Conservation (phyloP, 2,888 invertebrate genomes). For the Himalopsyche tibetana region DNA sequence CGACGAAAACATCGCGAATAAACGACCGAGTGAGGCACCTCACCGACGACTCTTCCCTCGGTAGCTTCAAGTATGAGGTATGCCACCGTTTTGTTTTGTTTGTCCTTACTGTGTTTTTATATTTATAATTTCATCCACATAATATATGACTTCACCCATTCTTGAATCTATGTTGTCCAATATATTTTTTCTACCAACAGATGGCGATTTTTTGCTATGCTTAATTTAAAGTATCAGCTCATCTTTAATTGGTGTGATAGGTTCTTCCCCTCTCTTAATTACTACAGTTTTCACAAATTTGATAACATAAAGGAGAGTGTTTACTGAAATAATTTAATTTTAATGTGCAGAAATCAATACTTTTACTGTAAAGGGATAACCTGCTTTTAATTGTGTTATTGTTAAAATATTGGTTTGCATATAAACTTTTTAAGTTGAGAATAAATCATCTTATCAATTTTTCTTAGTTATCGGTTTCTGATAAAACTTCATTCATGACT, state of each 20-base stretch:
- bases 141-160: not conserved
- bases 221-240: not conserved
- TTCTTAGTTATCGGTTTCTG: too few species aligned
- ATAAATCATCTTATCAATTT: too few species aligned
- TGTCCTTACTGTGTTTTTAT: conserved; percentile 66
- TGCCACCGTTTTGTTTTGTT: conserved; percentile 36
- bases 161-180: not conserved
- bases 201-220: not conserved
- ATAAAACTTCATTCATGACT: too few species aligned
- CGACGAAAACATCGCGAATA: conserved; percentile 71
- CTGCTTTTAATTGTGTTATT: too few species aligned
- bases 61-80: conserved; percentile 84
- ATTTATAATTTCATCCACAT: conserved; percentile 5
- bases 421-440: too few species aligned
- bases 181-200: conserved; percentile 44
- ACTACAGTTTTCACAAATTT: too few species aligned
- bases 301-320: too few species aligned
- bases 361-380: too few species aligned
- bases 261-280: not conserved
- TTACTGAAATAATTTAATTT: too few species aligned
- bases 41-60: conserved; percentile 83
- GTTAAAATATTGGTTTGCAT: too few species aligned
- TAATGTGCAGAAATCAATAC: too few species aligned
- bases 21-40: conserved; percentile 78
- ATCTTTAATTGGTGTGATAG: not conserved